Conservation (phyloP, 2,888 invertebrate genomes). For the Sialis fuliginosa region DNA sequence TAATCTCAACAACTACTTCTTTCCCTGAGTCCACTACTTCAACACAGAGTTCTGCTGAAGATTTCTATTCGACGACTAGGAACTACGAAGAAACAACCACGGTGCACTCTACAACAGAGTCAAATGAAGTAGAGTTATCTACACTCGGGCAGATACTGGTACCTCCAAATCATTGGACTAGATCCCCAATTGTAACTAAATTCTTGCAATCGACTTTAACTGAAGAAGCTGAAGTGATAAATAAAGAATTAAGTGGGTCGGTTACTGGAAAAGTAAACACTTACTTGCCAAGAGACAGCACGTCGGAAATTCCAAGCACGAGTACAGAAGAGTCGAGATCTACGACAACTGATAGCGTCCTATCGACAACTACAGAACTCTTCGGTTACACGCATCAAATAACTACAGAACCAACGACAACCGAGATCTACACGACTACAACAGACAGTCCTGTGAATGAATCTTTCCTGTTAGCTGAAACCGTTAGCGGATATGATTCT, state of each 20-base stretch:
- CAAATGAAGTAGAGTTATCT: background rate
- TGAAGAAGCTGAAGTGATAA: conserved; percentile 53
- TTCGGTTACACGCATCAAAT: conserved; percentile 10
- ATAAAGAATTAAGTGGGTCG: conserved; percentile 31
- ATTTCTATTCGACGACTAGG: conserved; percentile 9
- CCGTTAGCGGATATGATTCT: background rate
- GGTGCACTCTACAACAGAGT: background rate
- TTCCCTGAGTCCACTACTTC: background rate
- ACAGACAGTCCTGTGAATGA: background rate
- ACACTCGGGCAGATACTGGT: conserved; percentile 9
- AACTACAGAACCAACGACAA: conserved; percentile 8
- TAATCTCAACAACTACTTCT: background rate
- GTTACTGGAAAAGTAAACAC: conserved; percentile 21
- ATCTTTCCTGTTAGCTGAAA: conserved; percentile 2
- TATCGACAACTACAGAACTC: conserved; percentile 6
- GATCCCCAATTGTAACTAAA: conserved; percentile 28
- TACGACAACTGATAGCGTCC: conserved; percentile 14
- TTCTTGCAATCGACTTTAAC: conserved; percentile 51
- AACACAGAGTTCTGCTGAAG: conserved; percentile 7
- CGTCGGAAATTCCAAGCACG: conserved; percentile 9
- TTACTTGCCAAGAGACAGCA: conserved; percentile 18
- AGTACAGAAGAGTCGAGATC: conserved; percentile 16
- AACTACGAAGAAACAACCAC: conserved; percentile 15
- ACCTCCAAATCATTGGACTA: conserved; percentile 21
- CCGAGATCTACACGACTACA: conserved; percentile 5